A percentile compares a stretch with the other conserved stretches of the same genome.
Conservation (phyloP, 2,797 vertebrate genomes). For the Pangasius larnaudii region DNA sequence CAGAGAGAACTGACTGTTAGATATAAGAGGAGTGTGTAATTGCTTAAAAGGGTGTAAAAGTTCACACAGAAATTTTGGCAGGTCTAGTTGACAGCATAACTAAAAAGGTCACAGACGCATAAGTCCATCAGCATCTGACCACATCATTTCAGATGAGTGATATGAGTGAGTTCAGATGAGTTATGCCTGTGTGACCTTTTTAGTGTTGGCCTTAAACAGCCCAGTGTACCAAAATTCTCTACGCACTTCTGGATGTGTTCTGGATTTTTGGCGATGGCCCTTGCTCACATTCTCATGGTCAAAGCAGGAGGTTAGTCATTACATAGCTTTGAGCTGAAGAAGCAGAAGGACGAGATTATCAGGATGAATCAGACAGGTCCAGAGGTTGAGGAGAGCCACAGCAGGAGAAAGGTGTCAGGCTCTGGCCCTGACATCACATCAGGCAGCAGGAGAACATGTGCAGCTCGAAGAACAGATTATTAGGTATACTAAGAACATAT, state of each 20-base stretch:
- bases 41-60: background rate
- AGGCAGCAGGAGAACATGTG: background rate
- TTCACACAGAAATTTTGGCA: background rate
- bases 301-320: background rate
- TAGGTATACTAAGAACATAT: background rate
- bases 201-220: background rate
- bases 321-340: background rate
- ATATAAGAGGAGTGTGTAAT: no score
- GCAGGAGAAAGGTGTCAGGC: background rate
- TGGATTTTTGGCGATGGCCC: background rate
- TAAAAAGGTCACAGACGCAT: no score
- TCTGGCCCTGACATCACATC: background rate
- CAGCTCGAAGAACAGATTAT: background rate
- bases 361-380: background rate
- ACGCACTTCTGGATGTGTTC: background rate
- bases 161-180: no score
- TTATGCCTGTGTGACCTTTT: no score
- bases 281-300: background rate
- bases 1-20: background rate
- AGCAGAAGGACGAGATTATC: background rate
- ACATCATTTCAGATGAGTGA: background rate
- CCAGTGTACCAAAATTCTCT: background rate
- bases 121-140: no score
- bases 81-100: no score
- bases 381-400: background rate